phyloP scores from a whole-genome alignment of 2,797 vertebrate species.

The Rhynchotus rufescens region DNA sequence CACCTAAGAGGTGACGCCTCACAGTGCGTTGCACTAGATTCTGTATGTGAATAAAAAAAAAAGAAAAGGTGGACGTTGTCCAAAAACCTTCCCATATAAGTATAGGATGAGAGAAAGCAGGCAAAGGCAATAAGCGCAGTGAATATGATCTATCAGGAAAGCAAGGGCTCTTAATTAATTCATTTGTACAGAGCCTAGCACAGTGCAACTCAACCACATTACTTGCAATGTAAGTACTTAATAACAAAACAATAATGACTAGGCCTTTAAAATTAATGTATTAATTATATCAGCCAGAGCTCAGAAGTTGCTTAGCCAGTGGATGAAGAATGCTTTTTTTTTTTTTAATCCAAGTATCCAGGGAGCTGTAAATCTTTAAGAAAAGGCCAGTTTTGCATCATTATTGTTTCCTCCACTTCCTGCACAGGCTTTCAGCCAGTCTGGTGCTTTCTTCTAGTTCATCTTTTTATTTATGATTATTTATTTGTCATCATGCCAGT shows the following conservation, averaged over 20 bases:
- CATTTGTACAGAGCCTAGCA: not conserved
- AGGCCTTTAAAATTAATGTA: not conserved
- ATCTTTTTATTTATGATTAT: not conserved
- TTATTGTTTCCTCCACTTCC: not conserved
- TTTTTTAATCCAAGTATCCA: not conserved
- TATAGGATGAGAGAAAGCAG: not conserved
- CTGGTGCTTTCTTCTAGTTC: not conserved
- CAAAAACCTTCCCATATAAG: not conserved
- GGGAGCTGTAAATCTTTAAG: not conserved
- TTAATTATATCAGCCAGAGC: not conserved
- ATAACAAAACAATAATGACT: not conserved
- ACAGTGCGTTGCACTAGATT: not conserved
- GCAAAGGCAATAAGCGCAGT: not conserved
- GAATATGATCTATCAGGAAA: slow-evolving; percentile 9
- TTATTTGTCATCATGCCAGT: not conserved
- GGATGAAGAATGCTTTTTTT: not conserved
- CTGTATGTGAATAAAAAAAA: not conserved
- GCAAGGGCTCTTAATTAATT: not conserved
- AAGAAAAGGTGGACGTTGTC: not conserved
- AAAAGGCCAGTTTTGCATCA: not conserved
- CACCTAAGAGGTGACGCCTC: not conserved
- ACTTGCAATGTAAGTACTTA: not conserved
- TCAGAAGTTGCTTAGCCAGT: not conserved
- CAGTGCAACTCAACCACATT: not conserved
- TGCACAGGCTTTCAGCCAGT: not conserved